Percentiles rank a stretch among this genome's conserved stretches.
phyloP scores from a whole-genome alignment of 2,113 vertebrate species.

The Procavia capensis region DNA sequence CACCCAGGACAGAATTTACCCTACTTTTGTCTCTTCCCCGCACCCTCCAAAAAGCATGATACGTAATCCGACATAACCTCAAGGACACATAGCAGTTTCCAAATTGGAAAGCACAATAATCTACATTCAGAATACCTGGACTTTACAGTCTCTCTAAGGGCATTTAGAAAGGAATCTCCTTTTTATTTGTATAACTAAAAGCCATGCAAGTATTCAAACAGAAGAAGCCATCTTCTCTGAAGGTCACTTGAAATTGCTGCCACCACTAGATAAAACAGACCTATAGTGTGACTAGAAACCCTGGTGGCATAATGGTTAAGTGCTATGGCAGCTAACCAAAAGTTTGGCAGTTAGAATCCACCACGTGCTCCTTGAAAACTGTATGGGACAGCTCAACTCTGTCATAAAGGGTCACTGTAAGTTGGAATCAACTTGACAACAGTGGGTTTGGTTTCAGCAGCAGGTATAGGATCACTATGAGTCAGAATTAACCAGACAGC shows the following conservation, averaged over 20 bases:
- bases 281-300: too few species aligned
- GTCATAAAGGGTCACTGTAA: too few species aligned
- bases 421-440: too few species aligned
- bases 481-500: too few species aligned
- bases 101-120: not conserved
- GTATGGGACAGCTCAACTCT: too few species aligned
- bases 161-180: not conserved
- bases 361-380: too few species aligned
- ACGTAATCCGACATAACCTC: not conserved
- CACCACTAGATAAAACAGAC: not conserved
- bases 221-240: not conserved
- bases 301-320: too few species aligned
- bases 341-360: too few species aligned
- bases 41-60: not conserved
- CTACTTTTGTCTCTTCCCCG: not conserved
- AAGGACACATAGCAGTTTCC: not conserved
- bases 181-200: not conserved
- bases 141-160: not conserved
- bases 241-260: not conserved
- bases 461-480: too few species aligned
- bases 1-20: not conserved
- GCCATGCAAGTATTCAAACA: not conserved
- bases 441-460: too few species aligned
- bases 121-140: not conserved
- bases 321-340: too few species aligned